Conservation (phyloP, 2,113 vertebrate species). For the Cebidichthys violaceus region DNA sequence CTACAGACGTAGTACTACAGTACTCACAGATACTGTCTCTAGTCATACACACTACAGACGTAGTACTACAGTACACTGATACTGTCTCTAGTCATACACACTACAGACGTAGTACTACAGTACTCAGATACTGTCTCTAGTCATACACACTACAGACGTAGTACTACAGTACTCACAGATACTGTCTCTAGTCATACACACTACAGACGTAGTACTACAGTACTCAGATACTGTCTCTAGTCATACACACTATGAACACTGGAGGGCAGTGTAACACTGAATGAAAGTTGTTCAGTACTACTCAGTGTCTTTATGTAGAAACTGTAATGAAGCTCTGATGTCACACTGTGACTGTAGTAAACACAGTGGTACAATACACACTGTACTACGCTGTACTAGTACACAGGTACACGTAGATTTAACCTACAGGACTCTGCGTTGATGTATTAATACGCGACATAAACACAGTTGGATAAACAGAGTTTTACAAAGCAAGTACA, state of each 20-base stretch:
- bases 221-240: not conserved
- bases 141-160: not conserved
- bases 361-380: not conserved
- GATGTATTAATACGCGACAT: not conserved
- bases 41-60: no score
- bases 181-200: not conserved
- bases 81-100: no score
- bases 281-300: conserved; percentile 18
- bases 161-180: not conserved
- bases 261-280: conserved; percentile 72
- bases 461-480: not conserved
- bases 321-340: conserved; percentile 10
- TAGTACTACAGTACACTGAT: no score
- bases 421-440: not conserved
- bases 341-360: not conserved
- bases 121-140: no score
- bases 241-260: conserved; percentile 53
- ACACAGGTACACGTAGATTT: not conserved
- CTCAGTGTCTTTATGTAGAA: not conserved
- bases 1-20: no score
- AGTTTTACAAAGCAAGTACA: not conserved
- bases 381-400: not conserved
- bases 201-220: no score
- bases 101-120: no score
- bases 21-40: no score